phyloP scores from a whole-genome alignment of 2,113 vertebrate species.

The Passer domesticus region DNA sequence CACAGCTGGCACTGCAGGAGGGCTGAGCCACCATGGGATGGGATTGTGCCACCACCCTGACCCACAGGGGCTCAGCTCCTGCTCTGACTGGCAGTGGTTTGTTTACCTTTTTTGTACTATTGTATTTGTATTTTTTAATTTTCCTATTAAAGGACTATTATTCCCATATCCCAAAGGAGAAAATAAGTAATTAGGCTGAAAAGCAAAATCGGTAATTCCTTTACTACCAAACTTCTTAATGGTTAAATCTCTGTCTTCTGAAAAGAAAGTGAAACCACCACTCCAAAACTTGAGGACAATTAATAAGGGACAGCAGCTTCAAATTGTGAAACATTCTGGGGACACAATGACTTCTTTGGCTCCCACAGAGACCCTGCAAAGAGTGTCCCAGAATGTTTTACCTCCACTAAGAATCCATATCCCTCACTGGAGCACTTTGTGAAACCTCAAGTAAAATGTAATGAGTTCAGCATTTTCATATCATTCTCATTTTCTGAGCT shows the following conservation, averaged over 20 bases:
- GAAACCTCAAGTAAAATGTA: conserved; percentile 54
- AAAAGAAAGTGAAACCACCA: conserved; percentile 17
- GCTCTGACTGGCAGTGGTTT: no score
- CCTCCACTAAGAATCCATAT: background rate
- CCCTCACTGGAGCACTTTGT: background rate
- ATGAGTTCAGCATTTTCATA: conserved; percentile 61
- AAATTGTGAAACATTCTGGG: background rate
- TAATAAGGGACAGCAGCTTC: background rate
- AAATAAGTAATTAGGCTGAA: background rate
- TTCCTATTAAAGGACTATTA: no score
- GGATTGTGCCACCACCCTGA: no score
- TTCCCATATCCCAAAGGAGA: background rate
- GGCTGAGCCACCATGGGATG: no score
- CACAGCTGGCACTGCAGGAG: no score
- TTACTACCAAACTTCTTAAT: background rate
- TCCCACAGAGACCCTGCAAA: background rate
- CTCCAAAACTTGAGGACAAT: background rate
- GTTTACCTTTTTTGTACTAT: no score
- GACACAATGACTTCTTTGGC: background rate
- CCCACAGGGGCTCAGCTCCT: no score
- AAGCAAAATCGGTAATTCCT: background rate
- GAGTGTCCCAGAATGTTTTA: background rate
- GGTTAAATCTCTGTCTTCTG: background rate
- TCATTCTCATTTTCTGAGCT: conserved; percentile 67
- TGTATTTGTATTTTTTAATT: no score